phyloP scores from a whole-genome alignment of 2,797 vertebrate genomes.

The Buphagus erythrorhynchus region DNA sequence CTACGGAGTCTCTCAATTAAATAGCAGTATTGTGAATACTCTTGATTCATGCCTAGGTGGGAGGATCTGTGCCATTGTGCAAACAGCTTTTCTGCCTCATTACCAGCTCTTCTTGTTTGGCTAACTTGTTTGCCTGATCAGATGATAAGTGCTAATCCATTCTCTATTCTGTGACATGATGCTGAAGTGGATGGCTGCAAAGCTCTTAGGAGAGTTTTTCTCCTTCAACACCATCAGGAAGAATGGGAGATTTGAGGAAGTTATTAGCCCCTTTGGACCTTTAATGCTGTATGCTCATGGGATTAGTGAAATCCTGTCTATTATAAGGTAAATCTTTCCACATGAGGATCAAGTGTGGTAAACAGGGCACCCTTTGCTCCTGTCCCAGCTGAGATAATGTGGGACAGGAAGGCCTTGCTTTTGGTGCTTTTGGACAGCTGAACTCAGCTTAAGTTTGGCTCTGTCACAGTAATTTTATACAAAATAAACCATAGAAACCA shows the following conservation, averaged over 20 bases:
- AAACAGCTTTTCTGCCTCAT: constrained; percentile 27
- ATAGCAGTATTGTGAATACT: not conserved
- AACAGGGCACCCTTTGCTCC: not conserved
- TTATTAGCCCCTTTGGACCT: not conserved
- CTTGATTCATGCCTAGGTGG: not conserved
- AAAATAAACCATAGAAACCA: not conserved
- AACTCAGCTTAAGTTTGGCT: not conserved
- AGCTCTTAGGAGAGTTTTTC: not conserved
- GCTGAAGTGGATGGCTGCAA: not conserved
- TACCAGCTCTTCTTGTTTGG: constrained; percentile 5
- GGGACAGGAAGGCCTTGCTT: not conserved
- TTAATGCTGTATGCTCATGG: not conserved
- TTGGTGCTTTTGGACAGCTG: not conserved
- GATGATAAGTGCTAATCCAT: not conserved
- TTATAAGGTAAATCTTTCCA: not conserved
- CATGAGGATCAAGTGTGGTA: not conserved
- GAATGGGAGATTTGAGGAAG: not conserved
- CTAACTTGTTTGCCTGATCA: not conserved
- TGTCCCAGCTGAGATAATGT: not conserved
- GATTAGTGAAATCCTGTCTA: not conserved
- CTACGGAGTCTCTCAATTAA: not conserved
- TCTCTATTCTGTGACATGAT: not conserved
- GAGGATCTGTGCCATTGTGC: not conserved
- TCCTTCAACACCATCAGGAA: not conserved
- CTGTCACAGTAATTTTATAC: not conserved